Conservation (phyloP, 2,888 invertebrate species). For the Syrphus vitripennis region DNA sequence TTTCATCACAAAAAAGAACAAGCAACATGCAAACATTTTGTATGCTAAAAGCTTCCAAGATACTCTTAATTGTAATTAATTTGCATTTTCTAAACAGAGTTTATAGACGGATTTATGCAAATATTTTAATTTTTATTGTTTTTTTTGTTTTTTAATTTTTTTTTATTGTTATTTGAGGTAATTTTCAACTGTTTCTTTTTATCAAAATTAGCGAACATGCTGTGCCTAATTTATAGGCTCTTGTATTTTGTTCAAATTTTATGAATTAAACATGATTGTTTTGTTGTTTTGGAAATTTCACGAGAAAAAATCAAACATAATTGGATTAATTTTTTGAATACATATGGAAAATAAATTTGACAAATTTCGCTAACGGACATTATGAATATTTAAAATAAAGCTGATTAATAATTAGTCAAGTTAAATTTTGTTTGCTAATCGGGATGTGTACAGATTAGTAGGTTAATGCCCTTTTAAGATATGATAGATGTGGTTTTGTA, state of each 20-base stretch:
- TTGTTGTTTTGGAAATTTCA: neutral
- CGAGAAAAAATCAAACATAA: neutral
- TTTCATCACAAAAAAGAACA: neutral
- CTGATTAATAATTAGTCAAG: neutral
- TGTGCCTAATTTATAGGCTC: constrained; percentile 39
- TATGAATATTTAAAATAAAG: neutral
- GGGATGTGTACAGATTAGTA: neutral
- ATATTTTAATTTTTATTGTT: constrained; percentile 20
- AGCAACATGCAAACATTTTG: neutral
- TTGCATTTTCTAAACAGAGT: constrained; percentile 25
- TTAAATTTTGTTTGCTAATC: neutral
- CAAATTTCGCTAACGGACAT: neutral
- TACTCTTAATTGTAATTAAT: constrained; percentile 37
- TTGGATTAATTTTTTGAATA: neutral
- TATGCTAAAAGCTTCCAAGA: constrained; percentile 40
- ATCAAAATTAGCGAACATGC: constrained; percentile 38
- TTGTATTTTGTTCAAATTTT: neutral
- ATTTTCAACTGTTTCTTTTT: constrained; percentile 7
- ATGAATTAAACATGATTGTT: neutral
- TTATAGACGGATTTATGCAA: constrained; percentile 45
- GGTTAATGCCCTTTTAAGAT: neutral
- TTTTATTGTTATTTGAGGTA: constrained; percentile 19
- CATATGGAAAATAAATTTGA: neutral
- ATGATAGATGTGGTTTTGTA: neutral
- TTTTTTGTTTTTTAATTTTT: constrained; percentile 1